Evolutionary conservation across 2,113 vertebrate species (phyloP).

Genomic region (Platichthys flesus): DNA sequence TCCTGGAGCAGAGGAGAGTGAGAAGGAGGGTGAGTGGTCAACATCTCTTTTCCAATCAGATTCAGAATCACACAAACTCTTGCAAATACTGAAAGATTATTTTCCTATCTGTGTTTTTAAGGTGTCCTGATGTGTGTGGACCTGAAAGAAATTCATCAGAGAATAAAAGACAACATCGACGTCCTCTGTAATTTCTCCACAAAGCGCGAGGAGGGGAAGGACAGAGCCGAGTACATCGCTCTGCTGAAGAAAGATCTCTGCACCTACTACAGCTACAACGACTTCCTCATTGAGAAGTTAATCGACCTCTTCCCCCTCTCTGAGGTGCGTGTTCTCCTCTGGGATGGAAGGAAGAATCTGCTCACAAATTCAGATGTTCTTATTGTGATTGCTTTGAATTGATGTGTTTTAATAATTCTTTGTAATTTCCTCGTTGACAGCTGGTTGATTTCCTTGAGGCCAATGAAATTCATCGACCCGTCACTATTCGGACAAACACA

Average conservation of each 20-base stretch:
- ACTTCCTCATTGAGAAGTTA: conserved; percentile 89
- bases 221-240: conserved; percentile 87
- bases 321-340: conserved; percentile 82
- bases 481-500: conserved; percentile 96
- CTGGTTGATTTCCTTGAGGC: conserved; percentile 95
- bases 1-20: conserved; percentile 85
- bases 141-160: conserved; percentile 89
- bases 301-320: conserved; percentile 92
- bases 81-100: conserved; percentile 8
- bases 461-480: conserved; percentile 93
- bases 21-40: conserved; percentile 84
- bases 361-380: neutral
- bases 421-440: conserved; percentile 68
- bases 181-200: conserved; percentile 89
- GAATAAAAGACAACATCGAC: conserved; percentile 94
- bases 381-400: neutral
- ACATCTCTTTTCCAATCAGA: conserved; percentile 43
- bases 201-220: conserved; percentile 88
- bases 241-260: conserved; percentile 90
- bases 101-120: conserved; percentile 45
- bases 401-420: neutral
- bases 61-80: too few species aligned
- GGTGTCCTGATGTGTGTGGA: conserved; percentile 84
- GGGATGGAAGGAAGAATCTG: neutral
- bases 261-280: conserved; percentile 94